These are phyloP conservation scores for Griposia aprilina DNA, from an alignment of 2,888 invertebrate genomes.

Conservation along the genomic window DNA sequence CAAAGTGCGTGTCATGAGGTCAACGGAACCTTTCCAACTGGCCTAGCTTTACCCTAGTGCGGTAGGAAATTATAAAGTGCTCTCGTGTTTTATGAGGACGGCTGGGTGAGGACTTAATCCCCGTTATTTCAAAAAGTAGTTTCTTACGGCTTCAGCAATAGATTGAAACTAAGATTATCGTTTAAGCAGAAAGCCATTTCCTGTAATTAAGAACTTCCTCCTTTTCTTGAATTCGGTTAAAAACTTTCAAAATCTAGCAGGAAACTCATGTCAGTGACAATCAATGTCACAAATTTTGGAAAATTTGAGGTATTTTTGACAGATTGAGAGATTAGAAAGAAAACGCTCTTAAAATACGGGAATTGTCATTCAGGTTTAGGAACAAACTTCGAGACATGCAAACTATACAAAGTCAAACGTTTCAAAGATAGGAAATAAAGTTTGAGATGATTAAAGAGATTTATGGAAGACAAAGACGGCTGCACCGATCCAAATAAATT, in stretches of 20 bases:
- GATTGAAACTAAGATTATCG: not conserved
- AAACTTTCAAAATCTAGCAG: not conserved
- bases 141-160: not conserved
- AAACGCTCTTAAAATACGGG: too few species aligned
- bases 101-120: slow-evolving; percentile 16
- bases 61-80: slow-evolving; percentile 26
- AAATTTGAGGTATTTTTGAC: not conserved
- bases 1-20: slow-evolving; percentile 60
- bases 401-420: too few species aligned
- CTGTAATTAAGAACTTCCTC: not conserved
- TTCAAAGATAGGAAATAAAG: too few species aligned
- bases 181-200: not conserved
- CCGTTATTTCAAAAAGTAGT: not conserved
- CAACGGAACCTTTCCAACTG: slow-evolving; percentile 57
- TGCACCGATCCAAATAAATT: not conserved
- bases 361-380: too few species aligned
- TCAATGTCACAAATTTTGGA: too few species aligned
- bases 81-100: slow-evolving; percentile 14
- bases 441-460: too few species aligned
- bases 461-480: too few species aligned
- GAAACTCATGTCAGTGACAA: too few species aligned
- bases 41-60: slow-evolving; percentile 24
- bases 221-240: not conserved
- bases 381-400: too few species aligned
- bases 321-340: not conserved